Percentiles rank a stretch among this genome's conserved stretches.
phyloP scores from a whole-genome alignment of 2,888 invertebrate genomes.

The Sturmia bella region DNA sequence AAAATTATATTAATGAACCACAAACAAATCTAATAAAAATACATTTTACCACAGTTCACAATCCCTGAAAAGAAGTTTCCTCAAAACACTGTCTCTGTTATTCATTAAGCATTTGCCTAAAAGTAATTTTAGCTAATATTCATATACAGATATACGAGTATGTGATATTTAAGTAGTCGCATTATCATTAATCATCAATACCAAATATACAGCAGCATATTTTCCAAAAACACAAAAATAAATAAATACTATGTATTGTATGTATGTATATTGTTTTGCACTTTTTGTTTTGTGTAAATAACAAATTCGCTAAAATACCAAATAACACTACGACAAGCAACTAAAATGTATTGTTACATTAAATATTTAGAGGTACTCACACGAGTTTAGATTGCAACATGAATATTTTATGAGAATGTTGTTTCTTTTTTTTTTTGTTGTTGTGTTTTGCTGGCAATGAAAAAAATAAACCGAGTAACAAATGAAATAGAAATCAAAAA shows the following conservation, averaged over 20 bases:
- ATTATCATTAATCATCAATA: slow-evolving; percentile 52
- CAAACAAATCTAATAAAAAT: no score
- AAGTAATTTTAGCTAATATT: neutral
- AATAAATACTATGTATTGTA: neutral
- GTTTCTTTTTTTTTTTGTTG: slow-evolving; percentile 19
- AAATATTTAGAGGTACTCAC: slow-evolving; percentile 82
- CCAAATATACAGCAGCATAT: slow-evolving; percentile 21
- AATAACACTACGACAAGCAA: slow-evolving; percentile 30
- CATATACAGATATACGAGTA: no score
- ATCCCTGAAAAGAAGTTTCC: no score
- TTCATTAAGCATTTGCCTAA: slow-evolving; percentile 13
- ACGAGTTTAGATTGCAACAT: slow-evolving; percentile 82
- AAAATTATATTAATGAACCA: no score
- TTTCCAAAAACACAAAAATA: neutral
- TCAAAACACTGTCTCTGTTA: no score
- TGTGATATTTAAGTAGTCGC: slow-evolving; percentile 31
- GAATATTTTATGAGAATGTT: slow-evolving; percentile 78
- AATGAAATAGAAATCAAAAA: slow-evolving; percentile 34
- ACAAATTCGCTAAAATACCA: slow-evolving; percentile 62
- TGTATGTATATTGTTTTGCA: slow-evolving; percentile 19
- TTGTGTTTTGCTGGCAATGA: slow-evolving; percentile 36
- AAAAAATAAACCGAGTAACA: slow-evolving; percentile 1
- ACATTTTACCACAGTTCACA: no score
- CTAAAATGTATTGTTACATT: slow-evolving; percentile 66
- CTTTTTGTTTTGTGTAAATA: slow-evolving; percentile 51